Percentiles rank a stretch among this genome's conserved stretches.
phyloP scores from a whole-genome alignment of 2,888 invertebrate genomes.

The Nebria brevicollis region DNA sequence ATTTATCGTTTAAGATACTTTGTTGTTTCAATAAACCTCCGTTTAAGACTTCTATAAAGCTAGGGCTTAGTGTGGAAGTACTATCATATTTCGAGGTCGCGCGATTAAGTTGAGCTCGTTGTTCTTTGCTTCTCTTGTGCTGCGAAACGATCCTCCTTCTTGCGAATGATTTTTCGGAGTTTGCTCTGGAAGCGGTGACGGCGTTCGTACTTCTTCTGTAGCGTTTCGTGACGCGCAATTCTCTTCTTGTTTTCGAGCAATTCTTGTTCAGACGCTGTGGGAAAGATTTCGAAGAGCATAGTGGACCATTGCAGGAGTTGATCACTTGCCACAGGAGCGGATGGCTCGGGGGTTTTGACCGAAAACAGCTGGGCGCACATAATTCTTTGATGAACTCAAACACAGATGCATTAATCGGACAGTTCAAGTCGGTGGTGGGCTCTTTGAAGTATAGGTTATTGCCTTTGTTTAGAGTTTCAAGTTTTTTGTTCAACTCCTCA shows the following conservation, averaged over 20 bases:
- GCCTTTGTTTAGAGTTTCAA: background rate
- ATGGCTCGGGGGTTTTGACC: background rate
- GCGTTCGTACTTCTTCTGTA: conserved; percentile 34
- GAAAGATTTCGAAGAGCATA: conserved; percentile 19
- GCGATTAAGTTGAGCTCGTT: background rate
- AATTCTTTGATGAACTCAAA: background rate
- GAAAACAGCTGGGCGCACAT: conserved; percentile 14
- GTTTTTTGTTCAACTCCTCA: background rate
- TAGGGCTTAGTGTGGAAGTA: background rate
- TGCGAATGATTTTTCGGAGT: conserved; percentile 28
- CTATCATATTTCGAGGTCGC: background rate
- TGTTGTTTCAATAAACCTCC: no score
- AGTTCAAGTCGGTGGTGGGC: background rate
- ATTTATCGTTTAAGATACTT: no score
- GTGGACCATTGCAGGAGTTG: conserved; percentile 20
- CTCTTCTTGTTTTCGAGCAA: conserved; percentile 24
- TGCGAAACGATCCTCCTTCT: conserved; percentile 5
- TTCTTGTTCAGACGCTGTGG: conserved; percentile 8
- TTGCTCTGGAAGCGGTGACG: conserved; percentile 11
- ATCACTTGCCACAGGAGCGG: conserved; percentile 8
- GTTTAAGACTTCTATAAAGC: background rate
- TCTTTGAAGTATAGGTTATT: background rate
- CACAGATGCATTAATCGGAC: background rate
- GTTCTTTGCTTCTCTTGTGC: background rate
- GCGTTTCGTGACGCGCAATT: conserved; percentile 25